Evolutionary conservation across 2,797 vertebrate species (phyloP).

Genomic region (Molothrus aeneus): DNA sequence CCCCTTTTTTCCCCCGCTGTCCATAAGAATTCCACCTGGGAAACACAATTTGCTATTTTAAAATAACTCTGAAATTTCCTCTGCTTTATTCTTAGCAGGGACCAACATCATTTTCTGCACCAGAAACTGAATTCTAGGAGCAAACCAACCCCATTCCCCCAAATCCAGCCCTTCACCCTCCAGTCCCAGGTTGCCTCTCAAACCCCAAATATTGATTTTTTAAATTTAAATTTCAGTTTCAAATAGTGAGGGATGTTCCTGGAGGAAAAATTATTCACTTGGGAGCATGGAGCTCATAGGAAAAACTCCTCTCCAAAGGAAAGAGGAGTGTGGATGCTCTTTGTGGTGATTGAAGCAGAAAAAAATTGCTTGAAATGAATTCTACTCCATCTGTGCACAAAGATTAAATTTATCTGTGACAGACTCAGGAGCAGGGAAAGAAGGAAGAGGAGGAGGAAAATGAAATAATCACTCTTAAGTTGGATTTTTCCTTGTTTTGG

Average conservation of each 20-base stretch:
- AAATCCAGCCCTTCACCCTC: neutral
- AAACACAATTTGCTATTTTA: neutral
- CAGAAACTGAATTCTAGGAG: neutral
- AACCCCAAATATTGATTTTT: neutral
- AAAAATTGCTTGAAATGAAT: neutral
- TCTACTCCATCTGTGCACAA: neutral
- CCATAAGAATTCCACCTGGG: neutral
- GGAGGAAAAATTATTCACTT: accelerated
- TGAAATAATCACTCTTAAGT: neutral
- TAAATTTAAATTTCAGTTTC: neutral
- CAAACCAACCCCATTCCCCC: neutral
- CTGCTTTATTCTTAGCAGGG: neutral
- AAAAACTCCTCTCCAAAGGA: neutral
- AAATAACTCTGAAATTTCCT: accelerated
- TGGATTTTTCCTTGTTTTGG: neutral
- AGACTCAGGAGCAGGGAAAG: neutral
- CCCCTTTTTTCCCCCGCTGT: neutral
- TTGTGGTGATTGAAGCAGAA: neutral
- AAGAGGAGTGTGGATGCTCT: neutral
- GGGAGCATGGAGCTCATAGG: accelerated
- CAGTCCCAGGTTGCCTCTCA: accelerated
- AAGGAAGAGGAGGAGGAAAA: neutral
- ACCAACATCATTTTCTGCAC: neutral
- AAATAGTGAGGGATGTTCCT: accelerated
- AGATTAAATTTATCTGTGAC: neutral